A percentile compares a stretch with the other conserved stretches of the same genome.
These are phyloP conservation scores for Pachyuromys duprasi DNA, from an alignment of 2,797 vertebrate species.

Conservation along the genomic window DNA sequence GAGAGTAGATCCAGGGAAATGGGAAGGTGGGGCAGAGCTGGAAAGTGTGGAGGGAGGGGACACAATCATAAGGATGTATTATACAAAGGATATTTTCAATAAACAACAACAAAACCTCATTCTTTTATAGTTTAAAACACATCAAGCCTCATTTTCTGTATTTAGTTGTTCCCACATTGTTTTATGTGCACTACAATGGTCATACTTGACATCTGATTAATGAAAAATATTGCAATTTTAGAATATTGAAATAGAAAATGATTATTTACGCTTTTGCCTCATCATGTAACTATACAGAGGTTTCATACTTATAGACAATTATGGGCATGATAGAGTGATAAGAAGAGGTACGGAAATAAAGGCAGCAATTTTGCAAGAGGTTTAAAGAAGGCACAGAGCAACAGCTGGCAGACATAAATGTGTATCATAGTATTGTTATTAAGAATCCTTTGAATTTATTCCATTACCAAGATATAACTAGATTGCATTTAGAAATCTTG, in stretches of 20 bases:
- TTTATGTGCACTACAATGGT: not conserved
- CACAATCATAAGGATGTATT: not conserved
- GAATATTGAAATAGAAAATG: not conserved
- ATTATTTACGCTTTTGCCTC: not conserved
- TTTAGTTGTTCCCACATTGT: no score
- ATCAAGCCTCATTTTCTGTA: not conserved
- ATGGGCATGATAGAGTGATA: not conserved
- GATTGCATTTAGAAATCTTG: not conserved
- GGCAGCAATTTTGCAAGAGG: fast-evolving
- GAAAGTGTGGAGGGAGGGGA: not conserved
- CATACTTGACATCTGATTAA: not conserved
- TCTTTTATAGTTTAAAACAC: not conserved
- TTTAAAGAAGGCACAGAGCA: not conserved
- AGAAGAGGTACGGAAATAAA: not conserved
- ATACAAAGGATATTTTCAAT: not conserved
- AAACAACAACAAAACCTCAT: no score
- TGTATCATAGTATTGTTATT: no score
- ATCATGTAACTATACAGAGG: not conserved
- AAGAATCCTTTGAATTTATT: not conserved
- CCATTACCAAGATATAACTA: not conserved
- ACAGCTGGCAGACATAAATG: not conserved
- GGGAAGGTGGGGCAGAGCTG: no score
- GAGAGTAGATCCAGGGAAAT: not conserved
- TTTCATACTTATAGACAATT: not conserved
- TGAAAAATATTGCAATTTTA: not conserved